Conservation (phyloP, 2,113 vertebrate species). For the Apaloderma vittatum region DNA sequence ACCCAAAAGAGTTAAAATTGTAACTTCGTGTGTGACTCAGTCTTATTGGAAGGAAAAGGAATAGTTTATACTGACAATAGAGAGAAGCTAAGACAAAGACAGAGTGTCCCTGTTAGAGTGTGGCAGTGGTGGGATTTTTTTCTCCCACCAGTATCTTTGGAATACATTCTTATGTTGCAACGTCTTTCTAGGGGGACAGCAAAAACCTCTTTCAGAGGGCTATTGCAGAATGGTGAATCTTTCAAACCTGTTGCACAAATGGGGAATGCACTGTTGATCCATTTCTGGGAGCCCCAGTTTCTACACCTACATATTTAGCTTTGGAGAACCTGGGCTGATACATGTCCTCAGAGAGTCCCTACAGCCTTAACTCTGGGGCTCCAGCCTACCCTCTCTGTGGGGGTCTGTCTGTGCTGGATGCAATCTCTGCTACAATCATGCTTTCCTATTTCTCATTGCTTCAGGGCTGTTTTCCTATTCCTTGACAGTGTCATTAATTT, state of each 20-base stretch:
- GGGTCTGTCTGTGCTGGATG: neutral
- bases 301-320: neutral
- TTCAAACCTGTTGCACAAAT: neutral
- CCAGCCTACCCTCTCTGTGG: neutral
- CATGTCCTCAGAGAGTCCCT: neutral
- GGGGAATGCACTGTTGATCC: neutral
- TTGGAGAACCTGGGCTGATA: neutral
- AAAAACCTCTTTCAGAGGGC: neutral
- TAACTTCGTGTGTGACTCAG: neutral
- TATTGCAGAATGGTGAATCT: neutral
- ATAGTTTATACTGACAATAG: neutral
- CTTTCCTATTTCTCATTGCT: neutral
- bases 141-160: neutral
- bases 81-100: neutral
- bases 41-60: neutral
- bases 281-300: neutral
- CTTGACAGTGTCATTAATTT: neutral
- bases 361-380: neutral
- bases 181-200: neutral
- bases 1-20: neutral
- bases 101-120: neutral
- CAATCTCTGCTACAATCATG: neutral
- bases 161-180: neutral
- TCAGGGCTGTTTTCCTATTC: neutral
- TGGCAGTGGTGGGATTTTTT: no score